These are phyloP conservation scores for Drosophila pegasa DNA, from an alignment of 2,888 invertebrate species.

Conservation along the genomic window DNA sequence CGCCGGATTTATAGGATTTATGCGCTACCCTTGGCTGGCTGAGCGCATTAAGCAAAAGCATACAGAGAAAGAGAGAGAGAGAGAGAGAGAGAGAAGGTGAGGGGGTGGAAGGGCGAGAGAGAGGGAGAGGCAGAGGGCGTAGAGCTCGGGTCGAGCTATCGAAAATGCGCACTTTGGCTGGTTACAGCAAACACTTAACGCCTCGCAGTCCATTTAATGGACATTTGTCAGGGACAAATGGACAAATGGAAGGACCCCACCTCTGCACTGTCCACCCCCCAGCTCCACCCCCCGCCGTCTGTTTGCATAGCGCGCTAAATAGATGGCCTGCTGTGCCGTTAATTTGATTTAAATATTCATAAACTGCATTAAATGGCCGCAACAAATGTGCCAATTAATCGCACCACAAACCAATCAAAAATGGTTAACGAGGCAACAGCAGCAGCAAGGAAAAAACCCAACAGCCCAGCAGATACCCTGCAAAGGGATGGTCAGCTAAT, in stretches of 20 bases:
- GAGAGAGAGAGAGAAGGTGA: background rate
- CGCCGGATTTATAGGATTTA: slow-evolving; percentile 78
- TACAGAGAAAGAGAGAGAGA: background rate
- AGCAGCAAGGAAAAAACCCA: no score
- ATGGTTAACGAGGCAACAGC: slow-evolving; percentile 20
- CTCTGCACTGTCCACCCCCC: no score
- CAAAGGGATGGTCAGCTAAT: background rate
- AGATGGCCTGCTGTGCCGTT: slow-evolving; percentile 64
- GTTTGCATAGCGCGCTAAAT: slow-evolving; percentile 61
- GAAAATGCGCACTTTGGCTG: slow-evolving; percentile 52
- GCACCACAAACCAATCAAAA: slow-evolving; percentile 56
- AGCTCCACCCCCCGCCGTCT: slow-evolving; percentile 2
- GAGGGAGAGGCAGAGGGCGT: background rate
- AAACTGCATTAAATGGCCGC: slow-evolving; percentile 78
- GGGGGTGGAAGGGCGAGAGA: background rate
- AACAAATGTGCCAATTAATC: slow-evolving; percentile 72
- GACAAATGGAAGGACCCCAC: slow-evolving; percentile 12
- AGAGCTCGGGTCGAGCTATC: background rate
- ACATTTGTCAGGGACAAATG: slow-evolving; percentile 69
- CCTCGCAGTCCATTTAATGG: slow-evolving; percentile 80
- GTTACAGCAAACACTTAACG: slow-evolving; percentile 77
- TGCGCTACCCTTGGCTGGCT: slow-evolving; percentile 72
- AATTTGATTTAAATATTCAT: slow-evolving; percentile 81
- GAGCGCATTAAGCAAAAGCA: slow-evolving; percentile 61
- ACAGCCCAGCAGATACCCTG: slow-evolving; percentile 10